Evolutionary conservation across 1,140 invertebrate genomes (phyloP).

Genomic region (Antheraea mylitta): DNA sequence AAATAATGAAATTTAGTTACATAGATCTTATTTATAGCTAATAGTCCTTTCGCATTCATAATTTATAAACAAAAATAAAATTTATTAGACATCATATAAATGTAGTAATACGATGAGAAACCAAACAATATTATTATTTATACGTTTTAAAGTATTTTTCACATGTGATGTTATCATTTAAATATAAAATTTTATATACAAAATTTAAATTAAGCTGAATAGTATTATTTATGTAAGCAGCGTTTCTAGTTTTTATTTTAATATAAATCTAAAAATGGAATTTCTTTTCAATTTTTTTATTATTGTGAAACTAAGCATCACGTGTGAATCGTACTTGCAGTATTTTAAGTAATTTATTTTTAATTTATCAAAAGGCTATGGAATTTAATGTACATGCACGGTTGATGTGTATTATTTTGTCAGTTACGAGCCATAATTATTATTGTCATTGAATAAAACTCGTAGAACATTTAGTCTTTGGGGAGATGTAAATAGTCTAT

Average conservation of each 20-base stretch:
- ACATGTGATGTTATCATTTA: background rate
- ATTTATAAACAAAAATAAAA: background rate
- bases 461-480: constrained; percentile 10
- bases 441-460: constrained; percentile 10
- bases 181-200: too few species aligned
- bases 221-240: too few species aligned
- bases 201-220: too few species aligned
- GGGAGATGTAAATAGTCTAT: constrained; percentile 22
- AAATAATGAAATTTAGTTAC: too few species aligned
- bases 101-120: background rate
- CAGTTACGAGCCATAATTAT: constrained; percentile 22
- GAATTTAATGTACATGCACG: background rate
- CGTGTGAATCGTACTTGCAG: background rate
- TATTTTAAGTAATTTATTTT: constrained; percentile 7
- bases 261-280: background rate
- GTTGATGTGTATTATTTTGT: constrained; percentile 11
- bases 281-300: background rate
- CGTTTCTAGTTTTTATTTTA: background rate
- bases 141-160: background rate
- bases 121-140: constrained; percentile 5
- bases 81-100: background rate
- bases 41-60: background rate
- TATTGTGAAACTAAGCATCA: background rate
- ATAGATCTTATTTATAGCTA: too few species aligned
- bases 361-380: constrained; percentile 25